Conservation (phyloP, 2,113 vertebrate genomes). For the Rhadina sibilatrix region DNA sequence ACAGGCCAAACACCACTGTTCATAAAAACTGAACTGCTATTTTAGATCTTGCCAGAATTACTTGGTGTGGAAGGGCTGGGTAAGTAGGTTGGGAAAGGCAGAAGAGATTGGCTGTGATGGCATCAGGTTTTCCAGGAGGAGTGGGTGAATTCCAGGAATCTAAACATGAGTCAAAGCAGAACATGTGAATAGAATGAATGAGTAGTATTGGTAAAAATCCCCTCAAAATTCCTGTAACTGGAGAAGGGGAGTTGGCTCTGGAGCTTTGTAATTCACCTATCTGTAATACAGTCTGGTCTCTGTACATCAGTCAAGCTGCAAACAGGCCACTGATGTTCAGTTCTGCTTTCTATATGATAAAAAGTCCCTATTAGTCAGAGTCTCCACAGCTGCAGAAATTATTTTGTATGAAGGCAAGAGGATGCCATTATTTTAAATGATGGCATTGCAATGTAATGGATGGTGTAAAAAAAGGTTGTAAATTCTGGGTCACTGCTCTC, state of each 20-base stretch:
- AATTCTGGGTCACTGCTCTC: slow-evolving; percentile 44
- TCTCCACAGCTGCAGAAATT: slow-evolving; percentile 5
- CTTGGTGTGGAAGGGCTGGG: background rate
- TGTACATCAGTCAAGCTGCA: background rate
- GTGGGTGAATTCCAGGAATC: background rate
- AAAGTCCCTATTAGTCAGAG: slow-evolving; percentile 1
- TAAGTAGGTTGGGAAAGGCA: background rate
- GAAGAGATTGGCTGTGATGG: background rate
- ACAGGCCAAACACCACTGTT: background rate
- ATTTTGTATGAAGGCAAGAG: background rate
- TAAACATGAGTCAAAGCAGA: background rate
- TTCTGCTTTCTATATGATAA: background rate
- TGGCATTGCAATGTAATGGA: background rate
- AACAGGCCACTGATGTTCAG: background rate
- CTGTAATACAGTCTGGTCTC: background rate
- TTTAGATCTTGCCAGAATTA: background rate
- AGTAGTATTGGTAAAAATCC: background rate
- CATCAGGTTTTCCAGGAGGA: background rate
- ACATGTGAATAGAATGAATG: background rate
- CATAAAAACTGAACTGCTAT: background rate
- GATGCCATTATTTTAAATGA: slow-evolving; percentile 41
- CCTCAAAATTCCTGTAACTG: background rate
- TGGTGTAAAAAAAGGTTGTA: slow-evolving; percentile 27
- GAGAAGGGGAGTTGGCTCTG: background rate
- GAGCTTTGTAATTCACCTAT: background rate